These are phyloP conservation scores for Prionailurus bengalensis DNA, from an alignment of 2,113 vertebrate genomes.

Conservation along the genomic window DNA sequence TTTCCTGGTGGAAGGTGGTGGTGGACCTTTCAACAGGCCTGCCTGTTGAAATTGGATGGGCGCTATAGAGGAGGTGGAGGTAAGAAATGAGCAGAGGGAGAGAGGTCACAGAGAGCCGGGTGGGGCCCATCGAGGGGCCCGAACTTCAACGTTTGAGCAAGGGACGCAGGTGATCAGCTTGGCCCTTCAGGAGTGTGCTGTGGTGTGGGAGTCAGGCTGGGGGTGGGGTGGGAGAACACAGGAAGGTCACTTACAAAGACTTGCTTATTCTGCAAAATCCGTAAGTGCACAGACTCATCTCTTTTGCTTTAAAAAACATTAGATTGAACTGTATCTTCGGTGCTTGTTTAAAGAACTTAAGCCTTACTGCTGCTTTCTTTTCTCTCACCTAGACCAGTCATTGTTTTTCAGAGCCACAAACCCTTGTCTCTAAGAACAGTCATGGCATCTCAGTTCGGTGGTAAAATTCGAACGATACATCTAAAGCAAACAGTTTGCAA, in stretches of 20 bases:
- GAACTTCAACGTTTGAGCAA: not conserved
- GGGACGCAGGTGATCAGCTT: not conserved
- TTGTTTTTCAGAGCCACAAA: conserved; percentile 33
- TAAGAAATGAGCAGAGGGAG: not conserved
- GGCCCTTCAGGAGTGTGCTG: not conserved
- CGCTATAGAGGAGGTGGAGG: not conserved
- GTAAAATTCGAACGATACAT: conserved; percentile 22
- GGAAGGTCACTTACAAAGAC: not conserved
- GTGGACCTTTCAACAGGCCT: not conserved
- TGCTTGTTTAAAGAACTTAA: not conserved
- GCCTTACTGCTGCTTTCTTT: not conserved
- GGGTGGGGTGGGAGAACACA: not conserved
- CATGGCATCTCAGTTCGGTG: not conserved
- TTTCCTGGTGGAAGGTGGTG: not conserved
- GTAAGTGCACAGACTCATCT: not conserved
- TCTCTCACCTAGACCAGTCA: not conserved
- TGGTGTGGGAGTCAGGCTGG: too few species aligned
- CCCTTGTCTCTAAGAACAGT: conserved; percentile 33
- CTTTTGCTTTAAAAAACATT: conserved; percentile 43
- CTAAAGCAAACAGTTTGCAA: conserved; percentile 31
- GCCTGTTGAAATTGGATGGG: not conserved
- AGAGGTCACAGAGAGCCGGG: not conserved
- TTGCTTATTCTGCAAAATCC: not conserved
- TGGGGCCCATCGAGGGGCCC: not conserved
- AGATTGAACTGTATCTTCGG: not conserved